These are phyloP conservation scores for Murina feae DNA, from an alignment of 2,113 vertebrate species.

Conservation along the genomic window DNA sequence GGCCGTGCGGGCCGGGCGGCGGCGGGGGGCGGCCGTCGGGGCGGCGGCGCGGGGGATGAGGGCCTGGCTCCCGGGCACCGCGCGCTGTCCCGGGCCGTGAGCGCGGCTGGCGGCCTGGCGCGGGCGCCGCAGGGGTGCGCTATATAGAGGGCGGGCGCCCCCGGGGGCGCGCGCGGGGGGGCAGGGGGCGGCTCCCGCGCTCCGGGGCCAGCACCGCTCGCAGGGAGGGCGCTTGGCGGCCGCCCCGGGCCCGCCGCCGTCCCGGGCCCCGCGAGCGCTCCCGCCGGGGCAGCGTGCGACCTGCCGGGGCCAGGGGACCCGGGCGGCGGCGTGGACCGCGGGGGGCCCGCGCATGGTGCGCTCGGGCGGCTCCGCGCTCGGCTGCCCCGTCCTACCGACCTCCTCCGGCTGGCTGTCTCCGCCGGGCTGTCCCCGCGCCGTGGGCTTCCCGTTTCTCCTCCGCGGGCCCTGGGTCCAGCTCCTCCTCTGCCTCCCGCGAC, in stretches of 20 bases:
- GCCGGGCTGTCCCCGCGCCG: background rate
- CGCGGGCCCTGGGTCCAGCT: background rate
- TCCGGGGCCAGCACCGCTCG: background rate
- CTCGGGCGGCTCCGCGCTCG: background rate
- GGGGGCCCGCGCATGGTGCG: slow-evolving; percentile 11
- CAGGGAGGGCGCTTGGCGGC: background rate
- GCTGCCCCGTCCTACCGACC: background rate
- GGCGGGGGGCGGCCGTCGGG: slow-evolving; percentile 13
- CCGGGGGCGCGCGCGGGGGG: slow-evolving; percentile 43
- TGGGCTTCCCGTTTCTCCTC: background rate
- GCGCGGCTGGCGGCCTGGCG: slow-evolving; percentile 57
- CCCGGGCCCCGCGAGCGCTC: background rate
- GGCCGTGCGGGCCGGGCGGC: slow-evolving; percentile 21
- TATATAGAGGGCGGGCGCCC: slow-evolving; percentile 64
- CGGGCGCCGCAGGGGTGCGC: background rate
- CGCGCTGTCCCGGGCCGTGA: slow-evolving; percentile 64
- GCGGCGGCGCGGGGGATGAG: background rate
- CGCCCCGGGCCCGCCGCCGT: background rate
- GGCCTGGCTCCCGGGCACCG: background rate
- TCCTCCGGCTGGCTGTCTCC: background rate
- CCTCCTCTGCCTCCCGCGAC: slow-evolving; percentile 28
- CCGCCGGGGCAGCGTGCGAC: background rate
- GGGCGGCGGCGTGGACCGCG: slow-evolving; percentile 23
- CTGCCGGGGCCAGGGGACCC: slow-evolving; percentile 49
- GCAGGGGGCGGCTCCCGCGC: slow-evolving; percentile 60